Evolutionary conservation across 2,888 invertebrate genomes (phyloP).

Genomic region (Lasius fuliginosus): DNA sequence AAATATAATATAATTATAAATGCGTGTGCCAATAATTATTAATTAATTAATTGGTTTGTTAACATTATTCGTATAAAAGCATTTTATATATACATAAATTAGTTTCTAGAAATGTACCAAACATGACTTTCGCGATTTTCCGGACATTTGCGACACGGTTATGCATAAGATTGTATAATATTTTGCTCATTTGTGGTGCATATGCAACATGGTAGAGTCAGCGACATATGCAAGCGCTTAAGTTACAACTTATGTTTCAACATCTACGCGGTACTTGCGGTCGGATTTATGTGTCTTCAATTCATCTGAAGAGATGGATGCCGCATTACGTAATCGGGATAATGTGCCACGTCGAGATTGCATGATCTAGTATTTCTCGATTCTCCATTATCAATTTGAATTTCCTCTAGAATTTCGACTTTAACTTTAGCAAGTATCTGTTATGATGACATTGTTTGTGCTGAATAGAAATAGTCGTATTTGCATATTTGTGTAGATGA

Average conservation of each 20-base stretch:
- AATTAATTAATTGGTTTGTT: not conserved
- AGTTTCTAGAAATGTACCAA: not conserved
- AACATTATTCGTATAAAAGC: not conserved
- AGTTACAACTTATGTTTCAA: conserved; percentile 63
- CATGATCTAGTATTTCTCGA: conserved; percentile 20
- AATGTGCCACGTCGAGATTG: conserved; percentile 25
- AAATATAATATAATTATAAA: not conserved
- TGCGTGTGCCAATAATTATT: not conserved
- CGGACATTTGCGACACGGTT: not conserved
- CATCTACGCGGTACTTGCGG: conserved; percentile 58
- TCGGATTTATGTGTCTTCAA: conserved; percentile 60
- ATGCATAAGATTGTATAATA: conserved; percentile 12
- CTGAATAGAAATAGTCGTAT: not conserved
- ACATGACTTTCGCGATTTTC: not conserved
- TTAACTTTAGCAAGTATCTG: conserved; percentile 30
- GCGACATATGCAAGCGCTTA: conserved; percentile 42
- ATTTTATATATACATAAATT: not conserved
- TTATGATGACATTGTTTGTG: not conserved
- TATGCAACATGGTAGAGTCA: conserved; percentile 10
- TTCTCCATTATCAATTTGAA: conserved; percentile 12
- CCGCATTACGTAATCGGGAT: conserved; percentile 59
- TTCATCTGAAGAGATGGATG: conserved; percentile 63
- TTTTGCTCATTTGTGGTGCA: conserved; percentile 20
- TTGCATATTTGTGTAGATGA: not conserved
- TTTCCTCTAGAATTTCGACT: not conserved